Evolutionary conservation across 2,113 vertebrate species (phyloP), one percentile per base, ranked within the genome.

Genomic region (Pao palembangensis): DNA sequence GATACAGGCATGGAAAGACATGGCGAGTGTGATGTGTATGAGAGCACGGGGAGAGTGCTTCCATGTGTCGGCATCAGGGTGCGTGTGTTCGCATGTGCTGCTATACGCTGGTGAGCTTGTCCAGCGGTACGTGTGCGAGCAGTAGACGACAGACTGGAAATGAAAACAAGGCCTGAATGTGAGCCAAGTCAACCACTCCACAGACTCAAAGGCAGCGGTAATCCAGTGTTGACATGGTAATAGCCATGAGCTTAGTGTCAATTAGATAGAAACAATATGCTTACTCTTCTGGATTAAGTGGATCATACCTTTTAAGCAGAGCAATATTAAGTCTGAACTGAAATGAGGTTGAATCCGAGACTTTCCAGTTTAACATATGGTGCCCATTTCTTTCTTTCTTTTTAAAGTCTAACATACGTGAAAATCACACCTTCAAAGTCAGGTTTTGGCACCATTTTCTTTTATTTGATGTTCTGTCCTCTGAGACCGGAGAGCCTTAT

Each of bases 261-360:
- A 89, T 89, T 89, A 89, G 88, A 86, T 76, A 87, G 88, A 88
- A 89, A 89, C 86, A 89, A 87, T 86, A 88, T 84, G 86, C 84
- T 83, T 71, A 81, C 82, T 87, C 82, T 79, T 61, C 80, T 85
- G 82, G 64, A 82, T 84, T 81, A 84, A 86, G 82, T 86, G 84
- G 81, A 85, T 69, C 69, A 81, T 78, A 84, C 79, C 81, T 86
- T 84, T 80, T 64, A 84, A 86, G 83, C 62, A 52, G 59, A 81
- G 66, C 57, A 63, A 61, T 60, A 49, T 34, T 2, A 18, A 23
- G 17, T 69, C 60, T 48, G 55, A 75, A 46, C 13, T 54, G 51
- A 75, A 74, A 64, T 80, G 15, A 56, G 59, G 46, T 63, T 51
- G 56, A 76, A 63, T 57, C 17, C 8, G 31, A 72, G 53, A 79